Base-by-base conservation (phyloP, 2,888 invertebrate species). In the Drosophila nr. fundita region DNA sequence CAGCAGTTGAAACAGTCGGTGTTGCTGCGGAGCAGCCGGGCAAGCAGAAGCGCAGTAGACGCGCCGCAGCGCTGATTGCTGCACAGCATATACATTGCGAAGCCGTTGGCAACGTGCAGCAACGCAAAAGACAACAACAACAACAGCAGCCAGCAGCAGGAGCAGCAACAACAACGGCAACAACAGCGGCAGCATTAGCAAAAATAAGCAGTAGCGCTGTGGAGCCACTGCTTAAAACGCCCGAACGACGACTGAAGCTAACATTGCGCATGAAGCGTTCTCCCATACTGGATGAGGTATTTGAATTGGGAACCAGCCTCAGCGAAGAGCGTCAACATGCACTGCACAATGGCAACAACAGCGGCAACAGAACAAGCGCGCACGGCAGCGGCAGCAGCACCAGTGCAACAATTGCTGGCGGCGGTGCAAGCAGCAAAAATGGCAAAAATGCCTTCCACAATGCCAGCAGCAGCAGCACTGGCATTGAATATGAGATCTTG, bases 251-350 rank as follows among this genome's bases (percentile, higher is more conserved):
- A 7, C 92, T 97, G 60, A 97, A 97, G 91, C 92, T 98, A 73
- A 97, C 97, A 8, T 93, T 98, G 69, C 95, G 97, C 7, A 97
- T 98, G 95, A 98, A 98, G 92, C 95, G 97, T 36, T 97, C 97
- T 78, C 97, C 97, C 2, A 96, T 97, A 63, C 93, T 97, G 55
- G 97, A 98, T 90, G 97, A 98, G 90, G 95, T 97, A 1, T 96
- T 97, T 89, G 97, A 97, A 91, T 96, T 96, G n/a, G 96, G 96
- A 34, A 96, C 95, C 24, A 95, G 95, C 88, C 92, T 96, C 57
- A 95, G 95, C 83, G 95, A 95, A 78, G 95, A 95, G 75, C 94
- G 94, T 0, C 75, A 80, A 13, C 81, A 82, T 66, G 66, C 49
- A 3, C 52, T 67, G 36, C 80, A 75, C 11, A 89, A 89, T 59